Evolutionary conservation across 2,888 invertebrate genomes (phyloP).

Genomic region (Nycteola revayana): DNA sequence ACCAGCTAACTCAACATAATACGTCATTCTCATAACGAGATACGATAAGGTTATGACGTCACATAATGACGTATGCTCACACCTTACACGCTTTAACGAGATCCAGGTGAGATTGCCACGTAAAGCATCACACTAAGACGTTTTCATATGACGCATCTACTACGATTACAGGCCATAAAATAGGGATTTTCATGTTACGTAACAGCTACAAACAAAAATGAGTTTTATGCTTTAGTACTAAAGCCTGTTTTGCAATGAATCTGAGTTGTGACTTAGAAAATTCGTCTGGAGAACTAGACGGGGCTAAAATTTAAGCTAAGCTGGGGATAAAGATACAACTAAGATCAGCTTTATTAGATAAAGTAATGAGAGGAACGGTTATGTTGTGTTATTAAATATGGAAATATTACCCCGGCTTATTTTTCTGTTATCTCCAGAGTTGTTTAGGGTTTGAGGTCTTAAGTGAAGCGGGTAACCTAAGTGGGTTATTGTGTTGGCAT

Average conservation of each 20-base stretch:
- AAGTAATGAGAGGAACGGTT: conserved; percentile 16
- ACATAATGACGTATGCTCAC: conserved; percentile 8
- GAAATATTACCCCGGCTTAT: conserved; percentile 7
- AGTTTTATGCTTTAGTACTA: conserved; percentile 3
- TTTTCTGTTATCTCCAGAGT: too few species aligned
- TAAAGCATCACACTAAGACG: conserved; percentile 20
- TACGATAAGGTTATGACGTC: too few species aligned
- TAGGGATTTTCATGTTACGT: conserved; percentile 23
- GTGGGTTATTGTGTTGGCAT: too few species aligned
- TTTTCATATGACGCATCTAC: conserved; percentile 16
- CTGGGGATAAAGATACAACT: conserved; percentile 32
- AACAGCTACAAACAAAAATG: conserved; percentile 1
- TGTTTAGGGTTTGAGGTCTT: too few species aligned
- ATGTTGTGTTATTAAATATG: conserved; percentile 21
- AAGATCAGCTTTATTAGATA: conserved; percentile 17
- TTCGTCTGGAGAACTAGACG: conserved; percentile 12
- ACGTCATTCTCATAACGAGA: too few species aligned
- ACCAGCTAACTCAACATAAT: too few species aligned
- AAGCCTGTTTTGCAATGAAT: conserved; percentile 6
- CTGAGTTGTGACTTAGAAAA: conserved; percentile 9
- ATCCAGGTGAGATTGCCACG: conserved; percentile 19
- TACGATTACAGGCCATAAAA: conserved; percentile 25
- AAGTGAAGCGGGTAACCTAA: too few species aligned
- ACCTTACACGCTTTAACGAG: conserved; percentile 9
- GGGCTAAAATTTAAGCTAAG: conserved; percentile 20